Evolutionary conservation across 2,888 invertebrate genomes (phyloP).

Genomic region (Patella depressa): DNA sequence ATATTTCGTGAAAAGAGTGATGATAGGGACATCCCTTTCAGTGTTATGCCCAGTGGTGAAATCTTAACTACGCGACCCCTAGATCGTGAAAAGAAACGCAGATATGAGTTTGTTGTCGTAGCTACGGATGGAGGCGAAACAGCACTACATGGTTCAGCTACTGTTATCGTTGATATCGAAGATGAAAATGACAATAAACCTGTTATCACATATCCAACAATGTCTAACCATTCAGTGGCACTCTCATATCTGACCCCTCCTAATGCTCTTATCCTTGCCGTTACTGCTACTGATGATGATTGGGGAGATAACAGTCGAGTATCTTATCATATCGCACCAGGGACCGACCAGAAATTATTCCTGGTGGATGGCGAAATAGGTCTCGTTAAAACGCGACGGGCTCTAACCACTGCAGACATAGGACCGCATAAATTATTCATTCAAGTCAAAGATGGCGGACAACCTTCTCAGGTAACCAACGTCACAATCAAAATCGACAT

Average conservation of each 20-base stretch:
- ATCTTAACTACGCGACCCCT: conserved; percentile 45
- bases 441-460: conserved; percentile 34
- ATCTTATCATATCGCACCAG: conserved; percentile 35
- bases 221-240: conserved; percentile 46
- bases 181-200: conserved; percentile 61
- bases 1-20: conserved; percentile 26
- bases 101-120: conserved; percentile 50
- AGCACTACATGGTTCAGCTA: conserved; percentile 45
- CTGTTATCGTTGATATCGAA: conserved; percentile 48
- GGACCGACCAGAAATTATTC: conserved; percentile 25
- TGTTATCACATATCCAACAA: conserved; percentile 48
- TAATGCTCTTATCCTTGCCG: conserved; percentile 38
- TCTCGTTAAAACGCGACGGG: conserved; percentile 30
- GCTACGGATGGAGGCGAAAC: conserved; percentile 55
- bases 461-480: conserved; percentile 31
- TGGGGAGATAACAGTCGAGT: conserved; percentile 43
- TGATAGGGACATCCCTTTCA: conserved; percentile 41
- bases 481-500: conserved; percentile 35
- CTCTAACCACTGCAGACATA: conserved; percentile 33
- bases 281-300: conserved; percentile 44
- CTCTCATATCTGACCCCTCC: conserved; percentile 45
- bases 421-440: conserved; percentile 35
- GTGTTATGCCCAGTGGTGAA: conserved; percentile 45
- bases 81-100: conserved; percentile 48
- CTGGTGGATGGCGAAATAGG: conserved; percentile 31